A percentile compares a stretch with the other conserved stretches of the same genome.
These are phyloP conservation scores for Oreochromis aureus DNA, from an alignment of 2,113 vertebrate genomes.

Conservation along the genomic window DNA sequence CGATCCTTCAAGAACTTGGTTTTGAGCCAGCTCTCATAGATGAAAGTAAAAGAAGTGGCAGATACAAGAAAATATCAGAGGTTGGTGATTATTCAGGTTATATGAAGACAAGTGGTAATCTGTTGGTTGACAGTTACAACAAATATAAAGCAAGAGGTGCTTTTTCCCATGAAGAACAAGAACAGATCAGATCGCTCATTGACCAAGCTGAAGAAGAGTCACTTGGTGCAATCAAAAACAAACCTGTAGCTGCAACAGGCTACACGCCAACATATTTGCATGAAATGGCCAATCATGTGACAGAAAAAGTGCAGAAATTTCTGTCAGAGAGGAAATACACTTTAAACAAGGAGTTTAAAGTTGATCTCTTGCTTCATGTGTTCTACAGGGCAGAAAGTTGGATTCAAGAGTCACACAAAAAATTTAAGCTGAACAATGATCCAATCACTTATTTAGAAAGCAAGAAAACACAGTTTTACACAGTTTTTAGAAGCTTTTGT, in stretches of 20 bases:
- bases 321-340: background rate
- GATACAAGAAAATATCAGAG: too few species aligned
- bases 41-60: too few species aligned
- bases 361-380: slow-evolving; percentile 52
- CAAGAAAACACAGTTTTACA: slow-evolving; percentile 68
- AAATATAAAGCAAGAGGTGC: too few species aligned
- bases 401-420: slow-evolving; percentile 43
- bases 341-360: slow-evolving; percentile 31
- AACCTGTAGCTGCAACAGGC: slow-evolving; percentile 1
- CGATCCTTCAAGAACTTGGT: too few species aligned
- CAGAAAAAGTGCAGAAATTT: background rate
- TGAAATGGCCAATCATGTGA: slow-evolving; percentile 37
- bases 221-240: background rate
- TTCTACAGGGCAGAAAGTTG: background rate
- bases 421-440: slow-evolving; percentile 57
- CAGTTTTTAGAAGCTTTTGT: slow-evolving; percentile 57
- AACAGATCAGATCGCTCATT: background rate
- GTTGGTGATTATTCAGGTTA: too few species aligned
- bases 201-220: rapidly evolving
- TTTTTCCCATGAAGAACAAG: background rate
- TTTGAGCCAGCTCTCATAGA: rapidly evolving
- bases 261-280: background rate
- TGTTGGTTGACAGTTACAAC: too few species aligned
- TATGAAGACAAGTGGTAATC: too few species aligned
- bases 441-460: slow-evolving; percentile 35